Base-by-base conservation (phyloP, 2,888 invertebrate genomes). In the Phymatocera aterrima region DNA sequence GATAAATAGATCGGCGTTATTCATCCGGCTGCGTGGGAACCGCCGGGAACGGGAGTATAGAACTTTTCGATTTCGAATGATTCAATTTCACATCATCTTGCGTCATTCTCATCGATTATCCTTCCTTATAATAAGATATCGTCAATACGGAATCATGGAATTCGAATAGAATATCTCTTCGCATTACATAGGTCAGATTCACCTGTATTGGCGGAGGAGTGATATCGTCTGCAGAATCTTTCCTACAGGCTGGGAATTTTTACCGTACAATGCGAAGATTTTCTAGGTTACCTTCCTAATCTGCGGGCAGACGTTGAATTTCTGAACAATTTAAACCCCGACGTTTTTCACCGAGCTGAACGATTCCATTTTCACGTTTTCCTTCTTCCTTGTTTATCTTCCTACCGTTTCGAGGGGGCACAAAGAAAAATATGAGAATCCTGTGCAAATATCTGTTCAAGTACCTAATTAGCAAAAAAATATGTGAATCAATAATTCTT, bases 1-100 rank as follows among this genome's bases (percentile, higher is more conserved):
- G 64, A 64, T 64, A 37, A 64, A 64, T 64, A 37, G 64, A 64
- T 64, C 64, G 64, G 37, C 34, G 24, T 64, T 34, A 64, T 37
- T 64, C 64, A 37, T 18, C 18, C 37, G n/a, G 64, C 18, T 64
- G 34, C 64, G 64, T 37, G 34, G 64, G 37, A 64, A 64, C n/a
- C n/a, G n/a, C 28, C 28, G 8, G 28, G 21, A 57, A 18, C 57
- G 57, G 57, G 28, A 57, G 57, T 57, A n/a, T n/a, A 15, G 28
- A 57, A 15, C 57, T 57, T 57, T 57, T 28, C 28, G 57, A 15
- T 12, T 57, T 57, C 21, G 28, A 57, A 28, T 57, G 24, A 57
- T 28, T 28, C 12, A 28, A 12, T 28, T 28, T 28, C 15, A 15
- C 57, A 57, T 28, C 15, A 57, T 57, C 8, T 8, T 5, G 15